phyloP scores from a whole-genome alignment of 37 sponge, comb jelly and placozoan genomes.

The Haliclona indistincta region DNA sequence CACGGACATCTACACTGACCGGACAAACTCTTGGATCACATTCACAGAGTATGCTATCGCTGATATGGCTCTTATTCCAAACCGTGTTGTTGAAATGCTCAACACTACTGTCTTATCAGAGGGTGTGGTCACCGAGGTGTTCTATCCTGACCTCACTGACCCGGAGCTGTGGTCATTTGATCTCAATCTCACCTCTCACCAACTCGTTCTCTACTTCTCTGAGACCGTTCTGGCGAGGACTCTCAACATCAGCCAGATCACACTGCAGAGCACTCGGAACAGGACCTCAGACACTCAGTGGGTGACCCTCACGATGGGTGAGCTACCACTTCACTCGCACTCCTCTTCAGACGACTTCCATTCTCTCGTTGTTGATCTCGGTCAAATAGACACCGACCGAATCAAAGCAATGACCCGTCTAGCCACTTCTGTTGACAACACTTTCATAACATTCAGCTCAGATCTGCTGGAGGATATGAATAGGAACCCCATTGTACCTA shows the following conservation, averaged over 20 bases:
- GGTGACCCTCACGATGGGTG: constrained; percentile 51
- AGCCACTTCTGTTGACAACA: constrained; percentile 70
- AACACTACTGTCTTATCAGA: constrained; percentile 51
- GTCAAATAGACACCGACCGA: constrained; percentile 68
- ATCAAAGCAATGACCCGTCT: constrained; percentile 78
- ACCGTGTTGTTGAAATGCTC: constrained; percentile 53
- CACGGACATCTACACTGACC: constrained; percentile 70
- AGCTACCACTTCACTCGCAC: constrained; percentile 19
- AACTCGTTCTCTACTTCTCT: constrained; percentile 79
- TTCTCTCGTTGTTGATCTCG: constrained; percentile 64
- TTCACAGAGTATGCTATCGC: constrained; percentile 76
- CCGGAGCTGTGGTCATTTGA: constrained; percentile 81
- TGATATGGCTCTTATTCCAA: constrained; percentile 84
- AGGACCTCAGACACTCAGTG: constrained; percentile 10
- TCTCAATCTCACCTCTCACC: constrained; percentile 71
- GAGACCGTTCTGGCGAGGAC: constrained; percentile 80
- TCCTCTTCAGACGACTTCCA: constrained; percentile 45
- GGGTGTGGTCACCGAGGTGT: constrained; percentile 58
- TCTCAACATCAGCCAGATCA: constrained; percentile 64
- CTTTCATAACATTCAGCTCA: constrained; percentile 65
- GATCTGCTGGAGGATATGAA: constrained; percentile 73
- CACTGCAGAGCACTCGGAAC: constrained; percentile 64
- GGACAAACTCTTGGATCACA: constrained; percentile 81
- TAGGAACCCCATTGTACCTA: constrained; percentile 60
- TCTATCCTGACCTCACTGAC: constrained; percentile 57